Evolutionary conservation across 2,797 vertebrate species (phyloP).

Genomic region (Silurus aristotelis): DNA sequence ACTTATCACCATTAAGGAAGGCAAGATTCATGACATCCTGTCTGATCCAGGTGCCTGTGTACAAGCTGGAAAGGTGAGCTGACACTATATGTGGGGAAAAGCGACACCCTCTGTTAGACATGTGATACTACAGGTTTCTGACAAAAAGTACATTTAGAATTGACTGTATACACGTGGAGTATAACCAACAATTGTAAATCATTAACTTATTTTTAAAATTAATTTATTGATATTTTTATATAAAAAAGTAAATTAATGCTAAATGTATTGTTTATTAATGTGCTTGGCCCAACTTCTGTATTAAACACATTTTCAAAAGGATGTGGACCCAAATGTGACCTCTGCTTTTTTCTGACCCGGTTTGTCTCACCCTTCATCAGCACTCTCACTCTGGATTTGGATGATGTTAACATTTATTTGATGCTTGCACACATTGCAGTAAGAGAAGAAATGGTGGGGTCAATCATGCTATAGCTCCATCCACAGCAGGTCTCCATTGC

Average conservation of each 20-base stretch:
- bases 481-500: no score
- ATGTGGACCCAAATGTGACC: background rate
- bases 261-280: background rate
- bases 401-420: no score
- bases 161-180: background rate
- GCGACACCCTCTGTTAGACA: constrained; percentile 41
- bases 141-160: background rate
- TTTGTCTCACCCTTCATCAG: no score
- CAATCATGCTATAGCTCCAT: no score
- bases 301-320: background rate
- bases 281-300: background rate
- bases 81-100: background rate
- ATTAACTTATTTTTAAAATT: background rate
- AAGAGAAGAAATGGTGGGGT: no score
- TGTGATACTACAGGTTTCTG: background rate
- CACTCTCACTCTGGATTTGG: no score
- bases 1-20: constrained; percentile 72
- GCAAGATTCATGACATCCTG: constrained; percentile 73
- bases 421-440: no score
- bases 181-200: background rate
- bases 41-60: constrained; percentile 48
- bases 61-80: constrained; percentile 65
- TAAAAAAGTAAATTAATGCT: background rate
- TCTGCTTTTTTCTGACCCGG: no score
- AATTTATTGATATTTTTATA: background rate